These are phyloP conservation scores for Montipora cactus DNA, from an alignment of 64 coral and sea anemone species.

Conservation along the genomic window DNA sequence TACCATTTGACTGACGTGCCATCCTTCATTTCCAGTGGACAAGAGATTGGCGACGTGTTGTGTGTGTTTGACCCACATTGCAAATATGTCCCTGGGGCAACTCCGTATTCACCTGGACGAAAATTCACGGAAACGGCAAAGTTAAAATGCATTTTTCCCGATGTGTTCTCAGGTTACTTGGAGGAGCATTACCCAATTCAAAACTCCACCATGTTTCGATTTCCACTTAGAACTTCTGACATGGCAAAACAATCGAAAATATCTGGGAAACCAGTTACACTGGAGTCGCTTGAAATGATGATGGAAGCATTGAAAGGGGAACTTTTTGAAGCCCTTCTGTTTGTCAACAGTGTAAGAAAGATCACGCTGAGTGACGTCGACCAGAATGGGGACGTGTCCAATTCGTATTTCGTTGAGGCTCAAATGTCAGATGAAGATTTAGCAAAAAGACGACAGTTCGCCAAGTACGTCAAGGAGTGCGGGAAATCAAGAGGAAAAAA, in stretches of 20 bases:
- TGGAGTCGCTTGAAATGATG: slow-evolving; percentile 9
- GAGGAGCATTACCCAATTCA: slow-evolving; percentile 44
- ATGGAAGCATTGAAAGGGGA: slow-evolving; percentile 43
- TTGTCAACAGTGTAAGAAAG: slow-evolving; percentile 67
- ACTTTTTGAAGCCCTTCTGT: slow-evolving; percentile 60
- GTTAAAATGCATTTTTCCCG: slow-evolving; percentile 60
- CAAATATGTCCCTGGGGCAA: slow-evolving; percentile 72
- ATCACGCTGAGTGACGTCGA: slow-evolving; percentile 69
- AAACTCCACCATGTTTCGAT: slow-evolving; percentile 80
- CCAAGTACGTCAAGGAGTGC: slow-evolving; percentile 11
- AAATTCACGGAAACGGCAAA: slow-evolving; percentile 26
- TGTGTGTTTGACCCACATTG: slow-evolving; percentile 85
- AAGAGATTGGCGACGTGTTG: slow-evolving; percentile 76
- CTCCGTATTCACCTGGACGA: slow-evolving; percentile 48
- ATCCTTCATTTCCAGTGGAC: slow-evolving; percentile 70
- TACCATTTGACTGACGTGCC: slow-evolving; percentile 95
- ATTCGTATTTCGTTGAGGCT: slow-evolving; percentile 36
- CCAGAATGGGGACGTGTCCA: neutral
- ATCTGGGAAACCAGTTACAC: neutral
- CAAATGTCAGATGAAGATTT: slow-evolving; percentile 55
- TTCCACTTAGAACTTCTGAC: slow-evolving; percentile 56
- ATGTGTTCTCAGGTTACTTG: slow-evolving; percentile 72
- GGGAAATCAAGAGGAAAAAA: neutral
- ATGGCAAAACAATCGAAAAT: slow-evolving; percentile 63
- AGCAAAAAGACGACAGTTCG: slow-evolving; percentile 45